Evolutionary conservation across 2,113 vertebrate genomes (phyloP).

Genomic region (Tenrec ecaudatus): DNA sequence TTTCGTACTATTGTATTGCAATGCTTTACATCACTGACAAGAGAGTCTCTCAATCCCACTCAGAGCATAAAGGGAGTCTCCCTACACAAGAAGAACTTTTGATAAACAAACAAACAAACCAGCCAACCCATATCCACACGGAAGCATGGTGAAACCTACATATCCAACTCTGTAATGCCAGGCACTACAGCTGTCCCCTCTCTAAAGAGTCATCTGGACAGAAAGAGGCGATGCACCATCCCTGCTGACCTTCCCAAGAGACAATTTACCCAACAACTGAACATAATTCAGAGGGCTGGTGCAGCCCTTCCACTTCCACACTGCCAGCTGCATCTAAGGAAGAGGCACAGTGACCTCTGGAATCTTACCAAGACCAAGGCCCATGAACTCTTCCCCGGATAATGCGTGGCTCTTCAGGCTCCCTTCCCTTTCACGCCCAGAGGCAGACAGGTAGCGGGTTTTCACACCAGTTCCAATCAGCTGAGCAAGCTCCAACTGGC

Average conservation of each 20-base stretch:
- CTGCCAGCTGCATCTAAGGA: background rate
- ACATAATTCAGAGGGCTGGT: constrained; percentile 45
- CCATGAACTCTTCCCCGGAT: constrained; percentile 96
- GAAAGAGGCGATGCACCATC: background rate
- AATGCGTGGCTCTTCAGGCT: constrained; percentile 90
- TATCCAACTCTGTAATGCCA: background rate
- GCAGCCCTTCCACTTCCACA: background rate
- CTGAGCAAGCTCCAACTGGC: constrained; percentile 97
- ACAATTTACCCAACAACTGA: background rate
- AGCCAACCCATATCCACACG: background rate
- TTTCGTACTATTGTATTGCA: background rate
- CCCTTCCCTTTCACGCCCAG: constrained; percentile 92
- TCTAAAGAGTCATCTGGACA: background rate
- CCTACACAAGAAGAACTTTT: background rate
- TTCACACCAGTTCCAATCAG: constrained; percentile 98
- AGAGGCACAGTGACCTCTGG: background rate
- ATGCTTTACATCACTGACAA: background rate
- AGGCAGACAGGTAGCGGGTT: constrained; percentile 95
- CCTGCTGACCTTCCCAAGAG: background rate
- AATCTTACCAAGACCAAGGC: constrained; percentile 92
- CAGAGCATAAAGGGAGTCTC: background rate
- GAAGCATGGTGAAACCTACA: background rate
- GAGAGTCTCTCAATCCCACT: background rate
- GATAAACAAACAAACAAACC: constrained; percentile 2
- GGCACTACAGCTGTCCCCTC: background rate